These are phyloP conservation scores for Alectoris magna DNA, from an alignment of 2,797 vertebrate genomes.

Conservation along the genomic window DNA sequence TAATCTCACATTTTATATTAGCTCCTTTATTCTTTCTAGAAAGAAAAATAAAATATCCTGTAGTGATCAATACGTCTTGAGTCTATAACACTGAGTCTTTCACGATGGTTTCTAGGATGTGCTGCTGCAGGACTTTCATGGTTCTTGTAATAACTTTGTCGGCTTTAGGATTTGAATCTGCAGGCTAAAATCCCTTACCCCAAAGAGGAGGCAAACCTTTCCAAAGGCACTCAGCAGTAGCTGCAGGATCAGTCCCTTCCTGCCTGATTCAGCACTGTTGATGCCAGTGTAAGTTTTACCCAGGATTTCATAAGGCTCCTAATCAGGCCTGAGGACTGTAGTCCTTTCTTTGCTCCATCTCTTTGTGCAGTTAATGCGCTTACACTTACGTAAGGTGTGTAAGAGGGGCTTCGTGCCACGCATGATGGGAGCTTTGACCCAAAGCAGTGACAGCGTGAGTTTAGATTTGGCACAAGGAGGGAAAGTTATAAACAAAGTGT, in stretches of 20 bases:
- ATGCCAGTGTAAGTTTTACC: neutral
- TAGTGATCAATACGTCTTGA: neutral
- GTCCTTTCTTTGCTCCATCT: neutral
- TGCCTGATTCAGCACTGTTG: neutral
- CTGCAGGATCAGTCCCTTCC: neutral
- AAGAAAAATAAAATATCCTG: neutral
- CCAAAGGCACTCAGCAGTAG: neutral
- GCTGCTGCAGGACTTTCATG: neutral
- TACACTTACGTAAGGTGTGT: neutral
- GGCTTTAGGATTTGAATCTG: neutral
- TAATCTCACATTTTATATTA: neutral
- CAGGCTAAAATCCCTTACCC: neutral
- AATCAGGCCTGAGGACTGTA: neutral
- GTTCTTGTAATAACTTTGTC: neutral
- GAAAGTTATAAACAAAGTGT: neutral
- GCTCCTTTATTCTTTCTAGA: neutral
- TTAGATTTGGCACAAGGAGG: neutral
- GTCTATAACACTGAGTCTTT: neutral
- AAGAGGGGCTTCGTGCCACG: rapidly evolving
- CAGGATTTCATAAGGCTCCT: neutral
- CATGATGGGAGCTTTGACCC: neutral
- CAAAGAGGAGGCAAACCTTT: neutral
- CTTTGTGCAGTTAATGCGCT: neutral
- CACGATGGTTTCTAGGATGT: neutral
- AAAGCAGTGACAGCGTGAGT: neutral